Conservation (phyloP, 37 sponge, comb jelly and placozoan species). For the Aplysina aerophoba region DNA sequence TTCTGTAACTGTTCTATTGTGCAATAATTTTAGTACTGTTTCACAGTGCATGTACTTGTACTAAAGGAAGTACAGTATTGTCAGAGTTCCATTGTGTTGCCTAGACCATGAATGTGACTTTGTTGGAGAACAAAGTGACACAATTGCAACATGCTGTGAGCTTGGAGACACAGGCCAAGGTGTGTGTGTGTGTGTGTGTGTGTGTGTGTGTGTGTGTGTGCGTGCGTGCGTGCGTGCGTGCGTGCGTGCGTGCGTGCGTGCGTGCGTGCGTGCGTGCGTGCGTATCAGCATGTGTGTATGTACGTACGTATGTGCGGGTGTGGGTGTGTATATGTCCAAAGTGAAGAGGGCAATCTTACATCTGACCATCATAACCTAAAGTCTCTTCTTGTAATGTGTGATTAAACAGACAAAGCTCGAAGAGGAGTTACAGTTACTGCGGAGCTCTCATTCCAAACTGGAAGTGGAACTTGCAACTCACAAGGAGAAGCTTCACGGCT, state of each 20-base stretch:
- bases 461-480: slow-evolving; percentile 18
- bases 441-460: slow-evolving; percentile 3
- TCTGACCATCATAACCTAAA: no score
- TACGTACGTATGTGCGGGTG: neutral
- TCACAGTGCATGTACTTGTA: neutral
- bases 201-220: slow-evolving; percentile 24
- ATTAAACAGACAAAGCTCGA: neutral
- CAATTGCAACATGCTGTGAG: neutral
- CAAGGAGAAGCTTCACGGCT: neutral
- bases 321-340: neutral
- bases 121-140: neutral
- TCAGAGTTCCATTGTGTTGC: no score
- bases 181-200: slow-evolving; percentile 28
- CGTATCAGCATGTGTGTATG: slow-evolving; percentile 9
- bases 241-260: neutral
- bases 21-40: neutral
- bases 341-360: no score
- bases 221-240: neutral
- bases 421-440: neutral
- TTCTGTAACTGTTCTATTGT: no score
- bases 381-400: no score
- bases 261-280: slow-evolving; percentile 5
- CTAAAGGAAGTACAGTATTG: no score
- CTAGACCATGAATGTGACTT: neutral
- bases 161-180: neutral